These are phyloP conservation scores for Leptoteleia sp. DNA, from an alignment of 1,140 invertebrate genomes.

Conservation along the genomic window DNA sequence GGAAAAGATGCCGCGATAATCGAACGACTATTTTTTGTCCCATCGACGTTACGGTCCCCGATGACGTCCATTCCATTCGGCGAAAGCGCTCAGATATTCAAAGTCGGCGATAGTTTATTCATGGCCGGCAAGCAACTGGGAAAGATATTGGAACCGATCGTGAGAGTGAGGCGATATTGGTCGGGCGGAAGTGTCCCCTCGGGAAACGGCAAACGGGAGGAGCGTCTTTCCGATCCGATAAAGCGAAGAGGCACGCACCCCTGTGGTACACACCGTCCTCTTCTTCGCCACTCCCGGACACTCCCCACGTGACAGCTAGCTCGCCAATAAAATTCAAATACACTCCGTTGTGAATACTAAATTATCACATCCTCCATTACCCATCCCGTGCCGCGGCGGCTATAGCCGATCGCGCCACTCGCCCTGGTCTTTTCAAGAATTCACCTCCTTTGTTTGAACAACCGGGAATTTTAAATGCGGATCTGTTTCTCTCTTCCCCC, in stretches of 20 bases:
- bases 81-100: slow-evolving; percentile 80
- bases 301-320: slow-evolving; percentile 75
- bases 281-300: slow-evolving; percentile 69
- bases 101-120: slow-evolving; percentile 82
- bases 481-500: too few relatives aligned
- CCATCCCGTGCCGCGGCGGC: slow-evolving; percentile 64
- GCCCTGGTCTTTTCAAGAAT: slow-evolving; percentile 26
- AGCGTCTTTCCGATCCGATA: slow-evolving; percentile 77
- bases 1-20: slow-evolving; percentile 53
- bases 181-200: slow-evolving; percentile 81
- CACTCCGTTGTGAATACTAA: slow-evolving; percentile 81
- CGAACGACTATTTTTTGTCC: slow-evolving; percentile 68
- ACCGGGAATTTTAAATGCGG: too few relatives aligned
- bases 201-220: slow-evolving; percentile 77
- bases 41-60: slow-evolving; percentile 68
- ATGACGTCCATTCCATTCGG: slow-evolving; percentile 73
- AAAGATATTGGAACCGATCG: slow-evolving; percentile 81
- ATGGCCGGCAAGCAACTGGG: slow-evolving; percentile 79
- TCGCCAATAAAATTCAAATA: slow-evolving; percentile 82
- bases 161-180: slow-evolving; percentile 78
- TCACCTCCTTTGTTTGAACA: slow-evolving; percentile 36
- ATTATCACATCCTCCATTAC: slow-evolving; percentile 82
- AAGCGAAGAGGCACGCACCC: slow-evolving; percentile 75
- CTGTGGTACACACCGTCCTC: slow-evolving; percentile 62
- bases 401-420: slow-evolving; percentile 32